Base-by-base conservation (phyloP, 2,888 invertebrate genomes). In the Mesoligia furuncula region DNA sequence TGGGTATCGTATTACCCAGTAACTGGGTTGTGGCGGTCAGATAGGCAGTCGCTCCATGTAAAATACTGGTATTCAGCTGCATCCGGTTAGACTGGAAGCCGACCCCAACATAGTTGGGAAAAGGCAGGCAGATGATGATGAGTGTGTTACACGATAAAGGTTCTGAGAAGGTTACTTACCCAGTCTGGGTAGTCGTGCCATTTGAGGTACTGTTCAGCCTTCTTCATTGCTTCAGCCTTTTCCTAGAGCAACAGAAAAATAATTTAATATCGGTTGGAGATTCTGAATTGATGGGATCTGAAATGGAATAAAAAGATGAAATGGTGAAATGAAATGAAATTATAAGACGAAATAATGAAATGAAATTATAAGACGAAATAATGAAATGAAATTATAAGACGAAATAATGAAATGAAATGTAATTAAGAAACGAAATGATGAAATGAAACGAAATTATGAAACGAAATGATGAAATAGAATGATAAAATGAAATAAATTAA, bases 121-220 rank as follows among this genome's bases (percentile, higher is more conserved):
- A n/a, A n/a, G n/a, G n/a, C n/a, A n/a, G n/a, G n/a, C n/a, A n/a
- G n/a, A n/a, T n/a, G n/a, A n/a, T n/a, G n/a, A n/a, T n/a, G n/a
- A n/a, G n/a, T 31, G 31, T 31, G 31, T 31, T 31, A 31, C 42
- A 42, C 42, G 24, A n/a, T n/a, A 8, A 3, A 11, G 42, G 0
- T 45, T 11, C 1, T 6, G 7, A 67, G 1, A 8, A 67, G 2
- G 31, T 6, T 24, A 54, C 94, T 93, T 64, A 98, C 98, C 98
- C 98, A 98, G 8, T 97, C 96, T 0, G 98, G 98, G 90, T 98
- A 98, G 71, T 98, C 98, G 90, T 98, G 97, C 0, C 95, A 96
- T 90, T 96, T 97, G 88, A 97, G 94, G 90, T 97, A 98, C 73
- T 97, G 94, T 80, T 98, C 97, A 0, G 98, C 98, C 90, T 97